Evolutionary conservation across 2,888 invertebrate genomes (phyloP), one percentile per base, ranked within the genome.

Genomic region (Lamellibrachia satsuma): DNA sequence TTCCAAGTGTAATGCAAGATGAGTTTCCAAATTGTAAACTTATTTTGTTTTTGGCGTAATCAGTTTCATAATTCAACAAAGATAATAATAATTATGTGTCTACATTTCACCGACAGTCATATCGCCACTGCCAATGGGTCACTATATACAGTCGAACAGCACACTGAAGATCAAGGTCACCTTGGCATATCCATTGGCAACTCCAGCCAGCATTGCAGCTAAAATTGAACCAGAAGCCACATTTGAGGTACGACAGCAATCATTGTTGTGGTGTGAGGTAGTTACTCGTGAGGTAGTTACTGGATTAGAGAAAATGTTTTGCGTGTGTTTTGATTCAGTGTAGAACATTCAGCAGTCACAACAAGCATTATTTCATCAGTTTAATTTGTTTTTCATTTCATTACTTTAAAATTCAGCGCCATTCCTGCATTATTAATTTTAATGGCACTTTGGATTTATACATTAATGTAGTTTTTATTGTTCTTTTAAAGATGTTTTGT

Each of bases 91-190:
- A n/a, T 75, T 75, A n/a, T 22, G 4, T 22, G 22, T 55, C 22
- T 75, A 2, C n/a, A 75, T 22, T 75, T 75, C 22, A 6, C 22
- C 6, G 2, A 22, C 75, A 75, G 75, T 75, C 3, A 75, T n/a
- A 4, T 75, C 75, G 51, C 96, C 96, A 7, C 93, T 96, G 92
- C 93, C 94, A 55, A 93, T 95, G 52, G 96, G 96, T 60, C 95
- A 96, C 92, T 96, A 96, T 94, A 93, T 96, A 92, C 94, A 95
- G 39, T 93, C 94, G 55, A 95, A 95, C 90, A 94, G 96, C 15
- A 95, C 94, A 94, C 93, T 96, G 92, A 96, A 96, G 94, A 94
- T 96, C n/a, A 95, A 95, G 93, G 95, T 96, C 91, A 95, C 96
- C 92, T 92, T 96, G 90, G 95, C 96, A 8, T 94, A 95, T 90